Conservation (phyloP, 2,797 vertebrate genomes). For the Oryzias dopingdopingensis region DNA sequence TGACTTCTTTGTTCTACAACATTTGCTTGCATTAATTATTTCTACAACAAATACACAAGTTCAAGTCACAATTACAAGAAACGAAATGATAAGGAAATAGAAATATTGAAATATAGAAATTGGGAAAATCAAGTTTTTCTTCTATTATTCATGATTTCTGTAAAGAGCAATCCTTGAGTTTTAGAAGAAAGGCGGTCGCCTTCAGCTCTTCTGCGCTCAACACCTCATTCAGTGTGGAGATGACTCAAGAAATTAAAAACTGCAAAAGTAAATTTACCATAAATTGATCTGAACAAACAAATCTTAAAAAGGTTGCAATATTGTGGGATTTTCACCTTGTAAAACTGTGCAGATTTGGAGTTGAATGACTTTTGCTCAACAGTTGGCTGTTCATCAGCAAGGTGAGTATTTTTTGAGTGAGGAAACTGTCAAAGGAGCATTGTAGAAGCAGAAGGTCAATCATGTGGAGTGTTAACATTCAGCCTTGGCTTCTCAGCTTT, state of each 20-base stretch:
- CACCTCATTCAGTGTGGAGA: not conserved
- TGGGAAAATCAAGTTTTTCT: not conserved
- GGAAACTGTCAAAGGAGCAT: constrained; percentile 47
- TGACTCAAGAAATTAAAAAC: not conserved
- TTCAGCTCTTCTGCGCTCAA: not conserved
- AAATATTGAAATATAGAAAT: no score
- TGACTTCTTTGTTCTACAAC: no score
- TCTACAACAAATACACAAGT: no score
- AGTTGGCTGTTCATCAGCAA: constrained; percentile 21
- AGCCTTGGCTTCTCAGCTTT: constrained; percentile 58
- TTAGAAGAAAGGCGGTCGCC: not conserved
- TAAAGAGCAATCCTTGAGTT: not conserved
- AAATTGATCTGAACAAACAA: no score
- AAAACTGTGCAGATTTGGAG: constrained; percentile 31
- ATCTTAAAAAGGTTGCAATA: not conserved
- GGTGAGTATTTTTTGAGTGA: constrained; percentile 26
- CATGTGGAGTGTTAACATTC: constrained; percentile 63
- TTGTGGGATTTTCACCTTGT: constrained; percentile 2
- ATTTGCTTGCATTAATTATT: no score
- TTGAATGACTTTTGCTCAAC: constrained; percentile 5
- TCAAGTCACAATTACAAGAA: not conserved
- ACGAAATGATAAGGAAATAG: not conserved
- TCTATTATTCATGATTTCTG: not conserved
- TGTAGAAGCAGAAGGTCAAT: constrained; percentile 61
- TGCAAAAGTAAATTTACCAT: no score